Percentiles rank a stretch among this genome's conserved stretches.
Evolutionary conservation across 2,888 invertebrate species (phyloP).

Genomic region (Harpalus rubripes): DNA sequence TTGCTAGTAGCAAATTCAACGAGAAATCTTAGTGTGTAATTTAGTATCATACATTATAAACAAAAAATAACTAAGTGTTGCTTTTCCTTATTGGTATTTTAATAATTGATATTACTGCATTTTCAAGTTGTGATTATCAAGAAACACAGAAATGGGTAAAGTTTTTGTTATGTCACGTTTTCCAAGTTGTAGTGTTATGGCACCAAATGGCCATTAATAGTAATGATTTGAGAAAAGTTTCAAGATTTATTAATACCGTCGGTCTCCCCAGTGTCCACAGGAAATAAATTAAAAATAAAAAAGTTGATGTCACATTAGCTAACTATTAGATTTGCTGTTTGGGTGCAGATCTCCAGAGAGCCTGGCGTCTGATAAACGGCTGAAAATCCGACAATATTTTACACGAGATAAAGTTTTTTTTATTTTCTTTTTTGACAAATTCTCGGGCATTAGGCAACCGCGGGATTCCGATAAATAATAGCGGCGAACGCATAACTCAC

Average conservation of each 20-base stretch:
- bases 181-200: background rate
- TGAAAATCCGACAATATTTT: constrained; percentile 60
- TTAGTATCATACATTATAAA: too few species aligned
- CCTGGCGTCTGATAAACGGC: constrained; percentile 48
- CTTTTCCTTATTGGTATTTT: too few species aligned
- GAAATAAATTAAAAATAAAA: constrained; percentile 43
- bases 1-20: too few species aligned
- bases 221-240: background rate
- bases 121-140: background rate
- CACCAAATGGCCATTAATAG: background rate
- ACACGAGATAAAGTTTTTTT: constrained; percentile 58
- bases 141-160: background rate
- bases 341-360: constrained; percentile 4
- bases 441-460: constrained; percentile 38
- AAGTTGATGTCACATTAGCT: constrained; percentile 35
- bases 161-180: background rate
- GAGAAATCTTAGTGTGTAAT: too few species aligned
- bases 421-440: constrained; percentile 60
- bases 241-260: background rate
- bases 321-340: constrained; percentile 25
- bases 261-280: background rate
- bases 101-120: background rate
- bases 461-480: constrained; percentile 62
- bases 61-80: too few species aligned
- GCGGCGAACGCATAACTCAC: constrained; percentile 48